A percentile compares a stretch with the other conserved stretches of the same genome.
Conservation (phyloP, 2,113 vertebrate genomes). For the Cettia cetti region DNA sequence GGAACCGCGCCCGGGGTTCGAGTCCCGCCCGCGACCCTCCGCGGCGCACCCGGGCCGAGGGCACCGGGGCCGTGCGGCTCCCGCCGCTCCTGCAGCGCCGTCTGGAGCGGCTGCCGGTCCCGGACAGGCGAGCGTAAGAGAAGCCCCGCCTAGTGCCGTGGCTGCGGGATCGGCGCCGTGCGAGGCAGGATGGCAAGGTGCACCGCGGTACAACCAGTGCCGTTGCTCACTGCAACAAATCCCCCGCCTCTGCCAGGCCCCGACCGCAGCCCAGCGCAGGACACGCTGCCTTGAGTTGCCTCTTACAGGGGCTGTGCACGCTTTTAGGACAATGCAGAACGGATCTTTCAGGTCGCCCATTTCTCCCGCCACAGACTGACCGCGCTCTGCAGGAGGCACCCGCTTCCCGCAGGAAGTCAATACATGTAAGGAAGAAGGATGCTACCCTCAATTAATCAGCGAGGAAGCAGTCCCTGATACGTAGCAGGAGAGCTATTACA, state of each 20-base stretch:
- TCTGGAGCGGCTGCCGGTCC: neutral
- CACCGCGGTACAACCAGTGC: rapidly evolving
- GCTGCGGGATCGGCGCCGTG: rapidly evolving
- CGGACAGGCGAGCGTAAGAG: rapidly evolving
- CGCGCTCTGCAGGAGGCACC: neutral
- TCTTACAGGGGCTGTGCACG: rapidly evolving
- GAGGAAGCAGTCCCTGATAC: neutral
- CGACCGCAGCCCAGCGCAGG: neutral
- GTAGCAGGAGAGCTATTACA: neutral
- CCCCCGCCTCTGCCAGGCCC: neutral
- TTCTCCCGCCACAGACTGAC: neutral
- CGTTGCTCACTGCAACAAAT: neutral
- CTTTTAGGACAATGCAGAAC: rapidly evolving
- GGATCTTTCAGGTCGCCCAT: rapidly evolving
- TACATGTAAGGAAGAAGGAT: neutral
- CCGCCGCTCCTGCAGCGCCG: neutral
- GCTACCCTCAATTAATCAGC: neutral
- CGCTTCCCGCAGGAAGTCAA: neutral
- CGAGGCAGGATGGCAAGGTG: neutral
- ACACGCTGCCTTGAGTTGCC: rapidly evolving
- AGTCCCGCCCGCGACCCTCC: too few species aligned
- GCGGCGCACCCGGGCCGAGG: neutral
- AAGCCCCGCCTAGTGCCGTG: rapidly evolving
- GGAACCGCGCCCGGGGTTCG: neutral
- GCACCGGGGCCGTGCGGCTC: neutral